Conservation (phyloP, 2,888 invertebrate genomes). For the Scaptomyza cyrtandrae region DNA sequence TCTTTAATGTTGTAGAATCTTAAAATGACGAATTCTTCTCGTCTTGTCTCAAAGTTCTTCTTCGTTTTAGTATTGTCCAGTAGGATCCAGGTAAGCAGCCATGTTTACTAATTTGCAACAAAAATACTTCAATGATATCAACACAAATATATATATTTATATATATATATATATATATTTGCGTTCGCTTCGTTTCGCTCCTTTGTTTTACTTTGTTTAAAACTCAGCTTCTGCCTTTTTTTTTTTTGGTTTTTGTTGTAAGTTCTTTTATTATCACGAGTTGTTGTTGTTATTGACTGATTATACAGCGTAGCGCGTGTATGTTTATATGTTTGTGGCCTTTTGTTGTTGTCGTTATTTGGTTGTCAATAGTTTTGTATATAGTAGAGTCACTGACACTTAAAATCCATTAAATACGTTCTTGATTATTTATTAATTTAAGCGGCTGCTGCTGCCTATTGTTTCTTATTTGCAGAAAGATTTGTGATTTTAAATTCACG, state of each 20-base stretch:
- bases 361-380: conserved; percentile 42
- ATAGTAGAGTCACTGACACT: conserved; percentile 83
- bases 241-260: conserved; percentile 66
- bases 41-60: neutral
- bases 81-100: conserved; percentile 84
- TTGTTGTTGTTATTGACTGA: conserved; percentile 51
- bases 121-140: conserved; percentile 69
- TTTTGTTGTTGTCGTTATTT: conserved; percentile 18
- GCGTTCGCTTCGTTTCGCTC: conserved; percentile 29
- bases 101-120: conserved; percentile 61
- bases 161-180: conserved; percentile 19
- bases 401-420: conserved; percentile 69
- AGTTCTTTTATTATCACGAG: conserved; percentile 78
- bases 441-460: conserved; percentile 41
- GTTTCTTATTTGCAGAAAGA: conserved; percentile 44
- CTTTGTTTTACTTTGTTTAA: conserved; percentile 63
- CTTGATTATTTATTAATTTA: conserved; percentile 67
- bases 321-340: conserved; percentile 53
- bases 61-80: conserved; percentile 82
- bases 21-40: conserved; percentile 4
- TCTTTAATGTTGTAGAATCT: neutral
- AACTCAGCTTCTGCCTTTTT: conserved; percentile 33
- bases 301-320: conserved; percentile 62
- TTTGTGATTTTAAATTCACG: conserved; percentile 26
- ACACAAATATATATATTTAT: conserved; percentile 32